phyloP scores from a whole-genome alignment of 92 coral and sea anemone species.

The Palythoa heliodiscus region DNA sequence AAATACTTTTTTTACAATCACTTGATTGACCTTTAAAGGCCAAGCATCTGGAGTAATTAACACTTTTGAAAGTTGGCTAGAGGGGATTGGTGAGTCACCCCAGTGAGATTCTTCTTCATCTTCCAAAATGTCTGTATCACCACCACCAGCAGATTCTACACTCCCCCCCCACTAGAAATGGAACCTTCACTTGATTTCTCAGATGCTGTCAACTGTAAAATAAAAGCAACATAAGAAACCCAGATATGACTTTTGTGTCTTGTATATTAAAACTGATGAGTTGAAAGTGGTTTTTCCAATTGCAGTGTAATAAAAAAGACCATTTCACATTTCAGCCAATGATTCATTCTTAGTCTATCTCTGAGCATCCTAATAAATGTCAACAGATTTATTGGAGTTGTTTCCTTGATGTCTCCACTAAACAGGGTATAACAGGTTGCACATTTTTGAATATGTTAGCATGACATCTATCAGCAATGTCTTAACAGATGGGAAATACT shows the following conservation, averaged over 20 bases:
- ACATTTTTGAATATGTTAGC: not conserved
- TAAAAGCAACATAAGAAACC: conserved; percentile 32
- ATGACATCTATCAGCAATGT: conserved; percentile 7
- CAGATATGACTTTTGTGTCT: conserved; percentile 41
- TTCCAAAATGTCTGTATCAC: conserved; percentile 55
- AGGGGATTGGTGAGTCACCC: conserved; percentile 42
- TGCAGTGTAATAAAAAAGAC: conserved; percentile 17
- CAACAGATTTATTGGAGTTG: conserved; percentile 18
- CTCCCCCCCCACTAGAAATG: conserved; percentile 35
- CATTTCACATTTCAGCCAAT: conserved; percentile 13
- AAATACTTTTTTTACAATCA: conserved; percentile 52
- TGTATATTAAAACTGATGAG: not conserved
- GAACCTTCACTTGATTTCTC: conserved; percentile 56
- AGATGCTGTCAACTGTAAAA: conserved; percentile 27
- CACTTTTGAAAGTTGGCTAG: conserved; percentile 36
- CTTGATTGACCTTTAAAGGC: conserved; percentile 51
- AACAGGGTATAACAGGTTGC: conserved; percentile 13
- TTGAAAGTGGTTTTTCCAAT: conserved; percentile 9
- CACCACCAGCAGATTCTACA: conserved; percentile 52
- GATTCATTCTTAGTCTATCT: conserved; percentile 25
- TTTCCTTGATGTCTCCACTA: conserved; percentile 19
- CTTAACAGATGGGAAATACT: not conserved
- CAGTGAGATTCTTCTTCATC: conserved; percentile 50
- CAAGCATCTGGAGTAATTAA: conserved; percentile 36
- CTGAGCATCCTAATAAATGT: conserved; percentile 26